Evolutionary conservation across 2,113 vertebrate species (phyloP).

Genomic region (Salvelinus fontinalis): DNA sequence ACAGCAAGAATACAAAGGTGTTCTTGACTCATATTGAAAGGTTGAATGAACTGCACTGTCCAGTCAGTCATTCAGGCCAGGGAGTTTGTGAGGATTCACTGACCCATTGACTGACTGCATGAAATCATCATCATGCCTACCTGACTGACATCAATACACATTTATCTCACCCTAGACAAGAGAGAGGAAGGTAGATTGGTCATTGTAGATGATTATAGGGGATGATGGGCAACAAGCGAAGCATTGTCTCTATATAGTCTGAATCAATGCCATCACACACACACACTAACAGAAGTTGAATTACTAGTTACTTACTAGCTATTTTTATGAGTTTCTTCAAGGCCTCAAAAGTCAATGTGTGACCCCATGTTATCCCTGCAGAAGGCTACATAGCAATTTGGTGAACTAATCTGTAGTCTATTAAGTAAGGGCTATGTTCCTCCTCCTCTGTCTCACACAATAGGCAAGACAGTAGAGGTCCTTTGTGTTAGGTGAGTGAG

Average conservation of each 20-base stretch:
- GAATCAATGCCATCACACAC: conserved; percentile 66
- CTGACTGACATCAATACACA: conserved; percentile 68
- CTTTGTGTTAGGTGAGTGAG: neutral
- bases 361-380: too few species aligned
- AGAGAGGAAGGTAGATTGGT: neutral
- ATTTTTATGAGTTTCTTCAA: too few species aligned
- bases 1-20: neutral
- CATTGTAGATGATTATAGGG: conserved; percentile 1
- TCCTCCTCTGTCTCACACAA: conserved; percentile 19
- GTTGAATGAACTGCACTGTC: neutral
- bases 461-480: neutral
- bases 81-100: conserved; percentile 49
- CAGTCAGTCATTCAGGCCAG: conserved; percentile 4
- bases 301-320: neutral
- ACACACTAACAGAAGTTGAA: conserved; percentile 34
- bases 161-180: conserved; percentile 62
- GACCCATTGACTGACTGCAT: conserved; percentile 56
- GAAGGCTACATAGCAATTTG: conserved; percentile 12
- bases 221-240: conserved; percentile 8
- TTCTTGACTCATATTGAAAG: neutral
- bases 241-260: conserved; percentile 22
- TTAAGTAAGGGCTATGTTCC: neutral
- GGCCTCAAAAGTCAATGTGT: too few species aligned
- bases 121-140: conserved; percentile 64
- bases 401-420: neutral